Evolutionary conservation across 2,888 invertebrate species (phyloP).

Genomic region (Volucella bombylans): DNA sequence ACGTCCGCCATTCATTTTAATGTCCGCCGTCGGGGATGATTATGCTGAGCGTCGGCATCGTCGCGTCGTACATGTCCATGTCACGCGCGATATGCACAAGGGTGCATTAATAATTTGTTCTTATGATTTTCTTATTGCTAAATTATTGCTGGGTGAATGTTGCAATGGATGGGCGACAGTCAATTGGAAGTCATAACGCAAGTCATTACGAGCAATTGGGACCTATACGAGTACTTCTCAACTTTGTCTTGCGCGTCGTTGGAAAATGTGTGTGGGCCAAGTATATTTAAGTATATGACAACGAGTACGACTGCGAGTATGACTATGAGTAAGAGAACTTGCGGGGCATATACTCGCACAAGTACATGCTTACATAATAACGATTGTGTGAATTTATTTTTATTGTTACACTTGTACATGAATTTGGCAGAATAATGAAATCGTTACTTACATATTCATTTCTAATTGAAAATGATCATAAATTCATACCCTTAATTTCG

Average conservation of each 20-base stretch:
- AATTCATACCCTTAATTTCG: conserved; percentile 13
- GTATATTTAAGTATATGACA: not conserved
- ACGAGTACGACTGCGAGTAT: no score
- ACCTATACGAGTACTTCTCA: conserved; percentile 13
- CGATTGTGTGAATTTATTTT: conserved; percentile 39
- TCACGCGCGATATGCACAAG: conserved; percentile 65
- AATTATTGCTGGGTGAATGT: conserved; percentile 67
- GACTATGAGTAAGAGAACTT: no score
- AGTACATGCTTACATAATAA: not conserved
- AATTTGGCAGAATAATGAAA: conserved; percentile 50
- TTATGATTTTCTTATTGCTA: conserved; percentile 72
- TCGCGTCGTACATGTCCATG: conserved; percentile 34
- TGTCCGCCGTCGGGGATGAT: conserved; percentile 67
- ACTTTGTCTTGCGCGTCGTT: conserved; percentile 16
- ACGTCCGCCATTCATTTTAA: conserved; percentile 73
- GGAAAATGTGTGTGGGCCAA: conserved; percentile 29
- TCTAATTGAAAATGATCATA: conserved; percentile 37
- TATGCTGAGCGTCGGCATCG: conserved; percentile 40
- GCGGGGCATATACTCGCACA: not conserved
- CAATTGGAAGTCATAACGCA: conserved; percentile 69
- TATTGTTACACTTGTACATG: conserved; percentile 50
- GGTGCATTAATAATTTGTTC: conserved; percentile 75
- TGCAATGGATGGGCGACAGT: conserved; percentile 69
- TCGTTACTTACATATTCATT: conserved; percentile 33
- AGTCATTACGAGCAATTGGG: conserved; percentile 70